These are phyloP conservation scores for Philantomba maxwellii DNA, from an alignment of 2,113 vertebrate genomes.

Conservation along the genomic window DNA sequence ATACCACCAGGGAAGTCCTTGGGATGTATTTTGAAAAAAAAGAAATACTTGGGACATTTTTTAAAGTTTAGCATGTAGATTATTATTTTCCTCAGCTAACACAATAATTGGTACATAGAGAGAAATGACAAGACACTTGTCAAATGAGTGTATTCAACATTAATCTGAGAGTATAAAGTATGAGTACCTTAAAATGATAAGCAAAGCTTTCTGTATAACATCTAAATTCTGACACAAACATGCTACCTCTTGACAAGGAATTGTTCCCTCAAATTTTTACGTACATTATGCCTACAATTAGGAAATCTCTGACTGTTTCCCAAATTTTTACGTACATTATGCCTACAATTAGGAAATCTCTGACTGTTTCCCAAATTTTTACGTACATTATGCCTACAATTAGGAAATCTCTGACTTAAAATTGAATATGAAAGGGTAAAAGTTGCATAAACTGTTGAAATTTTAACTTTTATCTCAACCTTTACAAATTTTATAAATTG, in stretches of 20 bases:
- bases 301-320: too few relatives aligned
- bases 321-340: not conserved
- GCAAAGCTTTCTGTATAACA: not conserved
- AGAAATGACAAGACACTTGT: conserved; percentile 6
- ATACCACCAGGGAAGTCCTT: not conserved
- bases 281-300: not conserved
- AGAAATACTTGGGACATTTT: not conserved
- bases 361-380: not conserved
- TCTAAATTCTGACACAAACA: not conserved
- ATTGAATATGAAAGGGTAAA: conserved; percentile 5
- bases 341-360: too few relatives aligned
- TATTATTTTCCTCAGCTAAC: not conserved
- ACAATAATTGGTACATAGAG: not conserved
- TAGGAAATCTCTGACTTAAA: conserved; percentile 3
- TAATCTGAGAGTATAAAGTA: not conserved
- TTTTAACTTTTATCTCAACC: not conserved
- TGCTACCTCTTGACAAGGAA: not conserved
- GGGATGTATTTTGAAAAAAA: not conserved
- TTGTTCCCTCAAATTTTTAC: not conserved
- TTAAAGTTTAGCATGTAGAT: not conserved
- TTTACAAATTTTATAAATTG: not conserved
- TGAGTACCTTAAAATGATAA: conserved; percentile 26
- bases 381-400: not conserved
- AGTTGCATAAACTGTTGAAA: not conserved
- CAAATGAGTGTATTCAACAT: not conserved